These are phyloP conservation scores for Neolamprologus fasciatus DNA, from an alignment of 2,113 vertebrate species.

Conservation along the genomic window DNA sequence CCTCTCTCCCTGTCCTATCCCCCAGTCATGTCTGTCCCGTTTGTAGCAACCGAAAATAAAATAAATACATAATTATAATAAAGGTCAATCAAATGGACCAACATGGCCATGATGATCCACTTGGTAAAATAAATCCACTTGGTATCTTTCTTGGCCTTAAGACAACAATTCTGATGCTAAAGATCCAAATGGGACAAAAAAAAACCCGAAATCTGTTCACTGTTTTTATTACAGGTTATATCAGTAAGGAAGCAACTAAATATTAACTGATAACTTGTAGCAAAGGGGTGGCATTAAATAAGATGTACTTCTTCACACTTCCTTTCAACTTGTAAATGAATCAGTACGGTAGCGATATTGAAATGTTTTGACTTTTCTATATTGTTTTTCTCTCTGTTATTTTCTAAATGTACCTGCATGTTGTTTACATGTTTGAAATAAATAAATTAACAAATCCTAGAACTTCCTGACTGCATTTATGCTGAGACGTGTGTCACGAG, in stretches of 20 bases:
- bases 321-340: fast-evolving
- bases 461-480: fast-evolving
- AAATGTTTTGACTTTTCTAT: background rate
- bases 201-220: background rate
- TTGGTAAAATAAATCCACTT: no score
- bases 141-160: fast-evolving
- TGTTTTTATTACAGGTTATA: background rate
- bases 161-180: no score
- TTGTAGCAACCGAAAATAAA: no score
- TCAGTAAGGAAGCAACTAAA: background rate
- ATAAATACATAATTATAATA: no score
- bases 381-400: fast-evolving
- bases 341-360: background rate
- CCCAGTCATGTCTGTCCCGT: no score
- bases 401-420: background rate
- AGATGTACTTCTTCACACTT: fast-evolving
- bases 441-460: fast-evolving
- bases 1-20: no score
- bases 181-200: no score
- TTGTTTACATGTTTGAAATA: background rate
- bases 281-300: background rate
- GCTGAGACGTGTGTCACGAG: background rate
- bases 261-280: fast-evolving
- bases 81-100: no score
- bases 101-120: no score